These are phyloP conservation scores for Solea solea DNA, from an alignment of 2,113 vertebrate species.

Conservation along the genomic window DNA sequence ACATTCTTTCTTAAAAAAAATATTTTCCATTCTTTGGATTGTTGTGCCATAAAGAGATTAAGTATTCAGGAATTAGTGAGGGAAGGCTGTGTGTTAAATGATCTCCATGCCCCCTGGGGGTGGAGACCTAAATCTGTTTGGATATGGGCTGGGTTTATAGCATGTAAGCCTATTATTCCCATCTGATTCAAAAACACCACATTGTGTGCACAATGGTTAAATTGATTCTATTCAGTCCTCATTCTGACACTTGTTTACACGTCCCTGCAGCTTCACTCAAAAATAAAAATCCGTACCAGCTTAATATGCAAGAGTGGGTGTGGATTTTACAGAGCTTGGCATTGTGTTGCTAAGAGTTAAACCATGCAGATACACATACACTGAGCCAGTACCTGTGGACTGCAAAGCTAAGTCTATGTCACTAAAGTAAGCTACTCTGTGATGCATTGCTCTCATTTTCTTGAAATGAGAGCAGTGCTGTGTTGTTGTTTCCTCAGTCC, in stretches of 20 bases:
- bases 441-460: not conserved
- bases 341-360: conserved; percentile 14
- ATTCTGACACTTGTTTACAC: conserved; percentile 1
- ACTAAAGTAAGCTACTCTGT: conserved; percentile 24
- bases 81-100: conserved; percentile 70
- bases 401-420: conserved; percentile 12
- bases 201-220: conserved; percentile 59
- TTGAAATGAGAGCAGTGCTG: conserved; percentile 38
- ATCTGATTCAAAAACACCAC: conserved; percentile 73
- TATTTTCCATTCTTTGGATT: conserved; percentile 39
- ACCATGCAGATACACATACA: conserved; percentile 1
- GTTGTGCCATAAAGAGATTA: conserved; percentile 67
- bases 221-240: conserved; percentile 44
- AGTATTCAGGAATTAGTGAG: conserved; percentile 63
- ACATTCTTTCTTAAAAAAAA: not conserved
- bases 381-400: conserved; percentile 32
- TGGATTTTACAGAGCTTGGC: conserved; percentile 7
- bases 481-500: conserved; percentile 8
- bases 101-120: conserved; percentile 63
- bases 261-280: not conserved
- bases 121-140: conserved; percentile 77
- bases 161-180: conserved; percentile 80
- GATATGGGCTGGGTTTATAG: conserved; percentile 72
- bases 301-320: conserved; percentile 13
- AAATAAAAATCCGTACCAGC: not conserved